These are phyloP conservation scores for Pseudorectes ferrugineus DNA, from an alignment of 2,113 vertebrate species.

Conservation along the genomic window DNA sequence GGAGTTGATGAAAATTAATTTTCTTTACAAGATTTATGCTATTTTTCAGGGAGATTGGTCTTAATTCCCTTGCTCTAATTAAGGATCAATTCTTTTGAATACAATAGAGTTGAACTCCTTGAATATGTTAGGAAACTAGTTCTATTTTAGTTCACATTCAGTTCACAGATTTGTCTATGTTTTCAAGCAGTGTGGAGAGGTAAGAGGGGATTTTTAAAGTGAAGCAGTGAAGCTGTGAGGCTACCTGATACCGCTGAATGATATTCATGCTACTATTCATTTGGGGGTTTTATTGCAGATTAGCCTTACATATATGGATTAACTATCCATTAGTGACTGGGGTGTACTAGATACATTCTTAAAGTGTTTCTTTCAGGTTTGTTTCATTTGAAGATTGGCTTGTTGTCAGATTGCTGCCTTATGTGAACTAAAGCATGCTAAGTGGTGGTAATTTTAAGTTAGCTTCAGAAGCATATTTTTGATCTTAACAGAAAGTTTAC, in stretches of 20 bases:
- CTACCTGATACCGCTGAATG: fast-evolving
- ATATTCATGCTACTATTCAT: background rate
- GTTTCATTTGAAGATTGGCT: background rate
- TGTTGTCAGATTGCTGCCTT: background rate
- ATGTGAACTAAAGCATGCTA: background rate
- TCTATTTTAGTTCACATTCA: background rate
- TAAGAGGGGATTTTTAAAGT: background rate
- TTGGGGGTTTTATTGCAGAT: background rate
- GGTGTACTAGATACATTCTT: background rate
- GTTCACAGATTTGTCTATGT: background rate
- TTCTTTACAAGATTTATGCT: background rate
- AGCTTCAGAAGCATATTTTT: background rate
- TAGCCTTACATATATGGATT: background rate
- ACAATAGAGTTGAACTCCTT: background rate
- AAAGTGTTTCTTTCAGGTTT: background rate
- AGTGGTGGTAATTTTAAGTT: background rate
- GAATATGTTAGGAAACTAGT: background rate
- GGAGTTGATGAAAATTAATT: background rate
- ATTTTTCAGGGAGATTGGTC: background rate
- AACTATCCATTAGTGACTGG: background rate
- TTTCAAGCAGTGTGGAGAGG: background rate
- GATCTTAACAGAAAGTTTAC: background rate
- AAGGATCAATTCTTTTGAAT: background rate
- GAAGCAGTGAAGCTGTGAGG: background rate
- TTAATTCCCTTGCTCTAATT: background rate